phyloP scores from a whole-genome alignment of 2,797 vertebrate species.

The Gymnocypris eckloni region DNA sequence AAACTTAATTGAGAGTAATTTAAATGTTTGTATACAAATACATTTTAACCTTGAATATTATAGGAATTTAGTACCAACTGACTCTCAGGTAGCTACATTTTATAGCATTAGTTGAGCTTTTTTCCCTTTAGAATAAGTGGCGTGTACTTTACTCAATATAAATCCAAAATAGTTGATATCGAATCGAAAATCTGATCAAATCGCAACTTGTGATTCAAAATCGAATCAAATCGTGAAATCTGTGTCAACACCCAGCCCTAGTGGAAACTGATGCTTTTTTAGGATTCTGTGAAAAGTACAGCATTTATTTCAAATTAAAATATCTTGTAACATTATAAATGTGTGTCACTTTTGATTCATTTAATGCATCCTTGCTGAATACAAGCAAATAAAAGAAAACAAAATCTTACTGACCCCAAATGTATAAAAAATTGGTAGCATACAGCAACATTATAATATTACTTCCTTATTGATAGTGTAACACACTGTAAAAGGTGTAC shows the following conservation, averaged over 20 bases:
- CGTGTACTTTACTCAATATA: background rate
- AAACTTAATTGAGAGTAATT: no score
- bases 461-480: background rate
- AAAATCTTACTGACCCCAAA: background rate
- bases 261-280: background rate
- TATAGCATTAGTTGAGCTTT: background rate
- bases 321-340: background rate
- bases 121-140: background rate
- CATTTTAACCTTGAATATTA: no score
- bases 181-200: background rate
- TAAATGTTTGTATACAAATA: no score
- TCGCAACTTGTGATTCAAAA: background rate
- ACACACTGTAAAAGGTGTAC: conserved; percentile 1
- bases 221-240: background rate
- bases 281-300: background rate
- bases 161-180: background rate
- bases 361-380: background rate
- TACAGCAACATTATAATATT: background rate
- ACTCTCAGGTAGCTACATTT: background rate
- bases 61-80: no score
- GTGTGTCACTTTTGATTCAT: background rate
- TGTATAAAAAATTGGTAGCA: background rate
- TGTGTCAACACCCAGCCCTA: background rate
- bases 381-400: background rate
- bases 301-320: background rate